Base-by-base conservation (phyloP, 2,113 vertebrate genomes). In the Bagarius yarrelli region DNA sequence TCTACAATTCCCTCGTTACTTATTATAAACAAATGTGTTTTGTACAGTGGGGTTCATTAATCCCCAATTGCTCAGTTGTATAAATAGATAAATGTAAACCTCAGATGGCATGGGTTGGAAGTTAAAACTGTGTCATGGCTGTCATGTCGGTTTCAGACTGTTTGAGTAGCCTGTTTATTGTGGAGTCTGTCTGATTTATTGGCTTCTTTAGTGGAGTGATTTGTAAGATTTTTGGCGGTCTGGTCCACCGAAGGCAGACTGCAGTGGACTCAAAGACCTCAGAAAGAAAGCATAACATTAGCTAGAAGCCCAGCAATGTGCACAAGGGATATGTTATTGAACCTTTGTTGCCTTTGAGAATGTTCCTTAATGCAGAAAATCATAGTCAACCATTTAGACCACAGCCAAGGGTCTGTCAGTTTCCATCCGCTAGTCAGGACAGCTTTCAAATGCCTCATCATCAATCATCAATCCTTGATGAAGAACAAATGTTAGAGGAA, bases 141-240 rank as follows among this genome's bases (percentile, higher is more conserved):
- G 63, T 61, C 59, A n/a, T 30, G 52, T 8, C 30, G 15, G 25
- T 80, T 75, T 86, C 70, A 79, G 70, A 81, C 70, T 44, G 66
- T 82, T 81, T 80, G 76, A 78, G 72, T 53, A 14, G 71, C 30
- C 44, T 72, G 84, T 88, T 81, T 87, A 85, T 89, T 86, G 81
- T 87, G 88, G 79, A 88, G 80, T 87, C 86, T 80, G 83, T 86
- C 80, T 89, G 89, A 90, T 90, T 91, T 87, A 87, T 86, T 90
- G 87, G 89, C 85, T 89, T 82, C 82, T 72, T 36, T 60, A 81
- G 81, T 73, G 57, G 83, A 84, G 52, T 78, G 86, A 85, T 79
- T 88, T 90, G 89, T 72, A 81, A 74, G 71, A 80, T 81, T 32
- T 78, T 67, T 82, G 76, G 57, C 66, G 57, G 44, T 47, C 21